Percentiles rank a stretch among this genome's conserved stretches.
Conservation (phyloP, 2,113 vertebrate species). For the Nyctibius bracteatus region DNA sequence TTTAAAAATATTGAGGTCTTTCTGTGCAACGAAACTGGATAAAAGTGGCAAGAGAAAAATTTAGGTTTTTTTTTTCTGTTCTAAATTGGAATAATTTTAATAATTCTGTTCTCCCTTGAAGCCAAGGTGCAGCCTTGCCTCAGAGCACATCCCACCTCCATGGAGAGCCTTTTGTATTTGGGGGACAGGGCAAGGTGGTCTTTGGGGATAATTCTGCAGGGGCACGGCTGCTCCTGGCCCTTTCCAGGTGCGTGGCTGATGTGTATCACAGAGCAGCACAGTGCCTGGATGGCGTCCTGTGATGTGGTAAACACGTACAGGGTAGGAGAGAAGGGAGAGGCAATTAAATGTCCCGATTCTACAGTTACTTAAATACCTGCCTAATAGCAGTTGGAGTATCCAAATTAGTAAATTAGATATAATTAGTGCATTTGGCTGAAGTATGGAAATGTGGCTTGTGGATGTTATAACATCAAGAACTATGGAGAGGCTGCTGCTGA, state of each 20-base stretch:
- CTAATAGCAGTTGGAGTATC: background rate
- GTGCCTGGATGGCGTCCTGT: fast-evolving
- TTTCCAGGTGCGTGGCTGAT: fast-evolving
- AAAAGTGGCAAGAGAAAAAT: background rate
- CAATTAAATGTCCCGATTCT: background rate
- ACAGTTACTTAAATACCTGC: too few relatives aligned
- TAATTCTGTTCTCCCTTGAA: background rate
- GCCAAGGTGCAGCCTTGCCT: background rate
- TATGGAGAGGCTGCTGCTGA: background rate
- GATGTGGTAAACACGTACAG: fast-evolving
- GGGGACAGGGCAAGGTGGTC: background rate
- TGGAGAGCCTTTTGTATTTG: background rate
- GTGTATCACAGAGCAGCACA: fast-evolving
- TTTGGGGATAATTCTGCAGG: too few relatives aligned
- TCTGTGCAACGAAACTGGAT: background rate
- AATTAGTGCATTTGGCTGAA: background rate
- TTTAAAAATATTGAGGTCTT: background rate
- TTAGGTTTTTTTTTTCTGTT: background rate
- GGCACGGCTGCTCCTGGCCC: background rate
- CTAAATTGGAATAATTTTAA: background rate
- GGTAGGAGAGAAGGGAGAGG: background rate
- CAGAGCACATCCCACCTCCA: fast-evolving
- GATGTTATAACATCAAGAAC: background rate
- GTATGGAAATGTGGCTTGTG: background rate
- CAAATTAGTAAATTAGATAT: background rate